Evolutionary conservation across 2,888 invertebrate species (phyloP).

Genomic region (Calameuta idolon): DNA sequence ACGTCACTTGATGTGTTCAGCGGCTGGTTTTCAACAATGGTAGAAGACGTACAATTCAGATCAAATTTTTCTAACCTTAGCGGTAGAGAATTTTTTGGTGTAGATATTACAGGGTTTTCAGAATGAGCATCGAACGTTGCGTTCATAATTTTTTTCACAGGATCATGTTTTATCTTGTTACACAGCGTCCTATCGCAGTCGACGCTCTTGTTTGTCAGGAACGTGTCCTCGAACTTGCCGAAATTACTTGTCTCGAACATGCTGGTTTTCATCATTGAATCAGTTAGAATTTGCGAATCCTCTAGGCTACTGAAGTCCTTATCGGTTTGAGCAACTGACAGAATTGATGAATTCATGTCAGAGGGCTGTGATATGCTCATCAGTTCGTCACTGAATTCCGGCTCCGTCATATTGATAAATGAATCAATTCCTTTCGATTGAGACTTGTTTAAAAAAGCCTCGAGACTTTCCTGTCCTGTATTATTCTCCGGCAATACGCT

Average conservation of each 20-base stretch:
- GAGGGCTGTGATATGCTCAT: constrained; percentile 61
- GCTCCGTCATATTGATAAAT: constrained; percentile 57
- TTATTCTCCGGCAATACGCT: constrained; percentile 21
- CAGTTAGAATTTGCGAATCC: constrained; percentile 54
- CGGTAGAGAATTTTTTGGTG: neutral
- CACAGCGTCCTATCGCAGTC: constrained; percentile 10
- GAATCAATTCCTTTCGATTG: constrained; percentile 59
- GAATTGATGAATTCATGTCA: constrained; percentile 49
- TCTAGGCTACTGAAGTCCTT: constrained; percentile 32
- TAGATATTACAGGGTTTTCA: neutral
- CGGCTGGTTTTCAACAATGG: neutral
- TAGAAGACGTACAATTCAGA: neutral
- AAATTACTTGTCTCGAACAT: constrained; percentile 40
- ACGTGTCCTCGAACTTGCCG: constrained; percentile 18
- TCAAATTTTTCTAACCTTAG: neutral
- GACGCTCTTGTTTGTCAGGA: constrained; percentile 6
- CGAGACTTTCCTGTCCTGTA: constrained; percentile 57
- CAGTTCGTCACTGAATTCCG: constrained; percentile 52
- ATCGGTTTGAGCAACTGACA: constrained; percentile 24
- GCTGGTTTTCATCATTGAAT: constrained; percentile 60
- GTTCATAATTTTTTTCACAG: constrained; percentile 12
- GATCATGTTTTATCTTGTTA: constrained; percentile 3
- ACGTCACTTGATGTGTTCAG: neutral
- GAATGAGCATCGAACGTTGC: constrained; percentile 5
- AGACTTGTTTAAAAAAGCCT: constrained; percentile 58